These are phyloP conservation scores for Netelia fuscicornis DNA, from an alignment of 2,888 invertebrate genomes.

Conservation along the genomic window DNA sequence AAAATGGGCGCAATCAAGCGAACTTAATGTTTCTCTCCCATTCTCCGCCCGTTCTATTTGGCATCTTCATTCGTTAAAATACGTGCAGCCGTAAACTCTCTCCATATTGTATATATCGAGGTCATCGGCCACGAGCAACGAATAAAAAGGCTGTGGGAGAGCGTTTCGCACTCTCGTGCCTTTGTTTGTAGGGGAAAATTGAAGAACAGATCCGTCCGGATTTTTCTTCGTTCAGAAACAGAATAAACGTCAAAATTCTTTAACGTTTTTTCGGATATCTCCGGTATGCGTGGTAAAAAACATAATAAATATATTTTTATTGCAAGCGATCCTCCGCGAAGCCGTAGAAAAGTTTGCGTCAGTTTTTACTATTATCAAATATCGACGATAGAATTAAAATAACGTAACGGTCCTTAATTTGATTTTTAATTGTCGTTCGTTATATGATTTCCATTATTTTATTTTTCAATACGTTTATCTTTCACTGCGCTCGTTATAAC, in stretches of 20 bases:
- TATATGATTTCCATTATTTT: background rate
- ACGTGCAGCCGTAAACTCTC: conserved; percentile 10
- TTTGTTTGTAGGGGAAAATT: too few relatives aligned
- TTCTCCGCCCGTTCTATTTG: background rate
- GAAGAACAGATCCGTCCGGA: too few relatives aligned
- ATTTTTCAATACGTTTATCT: background rate
- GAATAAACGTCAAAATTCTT: too few relatives aligned
- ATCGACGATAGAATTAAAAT: too few relatives aligned
- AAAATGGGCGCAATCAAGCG: conserved; percentile 2
- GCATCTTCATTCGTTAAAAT: conserved; percentile 26
- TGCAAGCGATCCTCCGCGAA: too few relatives aligned
- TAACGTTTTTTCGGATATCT: too few relatives aligned
- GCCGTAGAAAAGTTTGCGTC: too few relatives aligned
- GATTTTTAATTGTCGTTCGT: background rate
- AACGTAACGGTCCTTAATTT: background rate
- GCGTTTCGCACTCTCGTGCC: too few relatives aligned
- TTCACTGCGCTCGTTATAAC: background rate
- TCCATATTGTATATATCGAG: background rate
- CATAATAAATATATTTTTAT: too few relatives aligned
- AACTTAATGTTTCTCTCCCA: conserved; percentile 32
- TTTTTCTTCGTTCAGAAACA: too few relatives aligned
- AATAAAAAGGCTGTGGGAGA: background rate
- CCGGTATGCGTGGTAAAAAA: too few relatives aligned
- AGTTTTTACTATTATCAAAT: too few relatives aligned
- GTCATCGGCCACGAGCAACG: background rate